These are phyloP conservation scores for Drepanosiphum platanoidis DNA, from an alignment of 2,888 invertebrate species.

Conservation along the genomic window DNA sequence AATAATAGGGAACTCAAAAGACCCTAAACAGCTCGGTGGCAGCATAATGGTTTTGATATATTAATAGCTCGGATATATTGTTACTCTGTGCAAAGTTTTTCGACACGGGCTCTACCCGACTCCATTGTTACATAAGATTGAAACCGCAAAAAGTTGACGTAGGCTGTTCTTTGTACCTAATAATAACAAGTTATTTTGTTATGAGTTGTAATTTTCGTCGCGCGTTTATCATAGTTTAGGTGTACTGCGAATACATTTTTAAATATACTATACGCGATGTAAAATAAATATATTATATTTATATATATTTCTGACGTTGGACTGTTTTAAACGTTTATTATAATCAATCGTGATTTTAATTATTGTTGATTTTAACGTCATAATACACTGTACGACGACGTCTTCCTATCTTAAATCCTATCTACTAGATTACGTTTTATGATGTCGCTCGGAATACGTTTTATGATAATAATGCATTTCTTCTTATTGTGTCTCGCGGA, in stretches of 20 bases:
- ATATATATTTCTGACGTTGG: too few relatives aligned
- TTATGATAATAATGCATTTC: not conserved
- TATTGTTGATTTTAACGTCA: not conserved
- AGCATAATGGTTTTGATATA: conserved; percentile 51
- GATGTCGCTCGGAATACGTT: conserved; percentile 18
- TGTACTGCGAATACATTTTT: too few relatives aligned
- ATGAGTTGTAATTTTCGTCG: not conserved
- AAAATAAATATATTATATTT: too few relatives aligned
- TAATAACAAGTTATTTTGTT: conserved; percentile 4
- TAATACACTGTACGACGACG: too few relatives aligned
- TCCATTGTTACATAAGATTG: conserved; percentile 32
- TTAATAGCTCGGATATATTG: conserved; percentile 45
- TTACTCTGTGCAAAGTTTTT: conserved; percentile 50
- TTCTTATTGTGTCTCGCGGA: not conserved
- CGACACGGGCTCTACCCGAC: not conserved
- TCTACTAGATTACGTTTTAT: too few relatives aligned
- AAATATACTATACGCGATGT: too few relatives aligned
- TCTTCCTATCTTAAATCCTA: not conserved
- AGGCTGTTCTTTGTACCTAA: not conserved
- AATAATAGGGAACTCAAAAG: conserved; percentile 41
- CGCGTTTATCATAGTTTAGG: too few relatives aligned
- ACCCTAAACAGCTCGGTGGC: conserved; percentile 4
- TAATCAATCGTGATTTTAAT: not conserved
- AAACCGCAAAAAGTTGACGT: conserved; percentile 22
- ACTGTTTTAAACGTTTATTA: not conserved